Evolutionary conservation across 2,113 vertebrate species (phyloP).

Genomic region (Atlantisia rogersi): DNA sequence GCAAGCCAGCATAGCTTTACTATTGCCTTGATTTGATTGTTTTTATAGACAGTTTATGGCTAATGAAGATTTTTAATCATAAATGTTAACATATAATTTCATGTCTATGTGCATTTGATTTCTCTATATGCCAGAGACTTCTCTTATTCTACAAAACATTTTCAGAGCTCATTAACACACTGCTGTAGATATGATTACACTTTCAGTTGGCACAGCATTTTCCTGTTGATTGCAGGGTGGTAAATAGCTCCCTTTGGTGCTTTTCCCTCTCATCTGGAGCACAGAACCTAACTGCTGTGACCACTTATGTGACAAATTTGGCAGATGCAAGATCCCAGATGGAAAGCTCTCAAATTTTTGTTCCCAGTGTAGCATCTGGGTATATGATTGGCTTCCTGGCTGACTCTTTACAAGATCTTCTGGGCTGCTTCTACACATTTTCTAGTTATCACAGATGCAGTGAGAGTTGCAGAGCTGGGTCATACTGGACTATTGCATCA

Average conservation of each 20-base stretch:
- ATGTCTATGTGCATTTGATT: background rate
- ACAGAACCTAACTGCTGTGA: constrained; percentile 74
- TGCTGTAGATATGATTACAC: constrained; percentile 68
- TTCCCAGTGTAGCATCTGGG: constrained; percentile 62
- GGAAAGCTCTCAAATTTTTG: constrained; percentile 57
- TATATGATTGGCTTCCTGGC: constrained; percentile 45
- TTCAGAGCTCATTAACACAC: constrained; percentile 73
- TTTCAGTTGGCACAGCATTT: constrained; percentile 73
- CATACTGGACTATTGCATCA: background rate
- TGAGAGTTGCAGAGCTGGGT: background rate
- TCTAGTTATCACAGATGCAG: background rate
- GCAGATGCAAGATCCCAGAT: constrained; percentile 68
- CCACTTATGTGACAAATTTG: constrained; percentile 75
- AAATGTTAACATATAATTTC: background rate
- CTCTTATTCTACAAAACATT: constrained; percentile 53
- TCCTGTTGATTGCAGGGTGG: constrained; percentile 72
- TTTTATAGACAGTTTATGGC: background rate
- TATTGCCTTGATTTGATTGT: background rate
- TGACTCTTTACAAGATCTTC: constrained; percentile 57
- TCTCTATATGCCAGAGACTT: constrained; percentile 33
- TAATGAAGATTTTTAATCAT: constrained; percentile 31
- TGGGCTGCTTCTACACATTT: constrained; percentile 29
- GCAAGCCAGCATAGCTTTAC: background rate
- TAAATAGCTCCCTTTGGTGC: constrained; percentile 75
- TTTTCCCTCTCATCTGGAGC: constrained; percentile 75